Evolutionary conservation across 2,888 invertebrate species (phyloP).

Genomic region (Sminthurides aquaticus): DNA sequence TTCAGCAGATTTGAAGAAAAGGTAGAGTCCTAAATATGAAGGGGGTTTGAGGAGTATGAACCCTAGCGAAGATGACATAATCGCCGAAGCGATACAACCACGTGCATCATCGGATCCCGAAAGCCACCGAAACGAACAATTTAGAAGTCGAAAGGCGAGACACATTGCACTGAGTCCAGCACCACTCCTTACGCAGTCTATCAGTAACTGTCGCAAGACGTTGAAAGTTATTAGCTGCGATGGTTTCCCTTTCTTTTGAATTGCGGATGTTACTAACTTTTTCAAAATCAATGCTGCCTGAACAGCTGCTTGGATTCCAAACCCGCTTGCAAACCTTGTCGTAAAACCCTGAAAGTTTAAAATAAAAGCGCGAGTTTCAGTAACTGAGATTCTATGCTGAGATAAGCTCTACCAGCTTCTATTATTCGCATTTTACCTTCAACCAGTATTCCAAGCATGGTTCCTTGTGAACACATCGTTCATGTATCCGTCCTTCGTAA

Average conservation of each 20-base stretch:
- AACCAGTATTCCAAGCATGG: conserved; percentile 43
- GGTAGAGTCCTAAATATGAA: conserved; percentile 34
- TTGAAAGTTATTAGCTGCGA: not conserved
- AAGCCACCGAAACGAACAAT: conserved; percentile 43
- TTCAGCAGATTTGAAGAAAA: conserved; percentile 42
- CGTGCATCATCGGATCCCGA: conserved; percentile 38
- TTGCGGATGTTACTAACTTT: not conserved
- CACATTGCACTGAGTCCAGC: conserved; percentile 40
- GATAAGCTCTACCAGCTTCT: no score
- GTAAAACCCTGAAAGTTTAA: conserved; percentile 33
- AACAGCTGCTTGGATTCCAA: conserved; percentile 37
- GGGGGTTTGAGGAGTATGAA: conserved; percentile 40
- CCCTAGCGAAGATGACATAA: conserved; percentile 39
- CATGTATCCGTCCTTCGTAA: conserved; percentile 40
- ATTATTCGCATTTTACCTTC: no score
- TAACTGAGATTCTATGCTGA: no score
- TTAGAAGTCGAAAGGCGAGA: conserved; percentile 37
- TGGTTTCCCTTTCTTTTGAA: not conserved
- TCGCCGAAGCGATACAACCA: conserved; percentile 37
- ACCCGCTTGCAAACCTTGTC: conserved; percentile 37
- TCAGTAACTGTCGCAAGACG: conserved; percentile 11
- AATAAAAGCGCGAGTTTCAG: no score
- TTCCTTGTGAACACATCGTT: conserved; percentile 40
- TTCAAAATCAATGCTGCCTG: conserved; percentile 28
- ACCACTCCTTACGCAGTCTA: conserved; percentile 36